phyloP scores from a whole-genome alignment of 2,797 vertebrate species.

The Orientallactaga sibirica region DNA sequence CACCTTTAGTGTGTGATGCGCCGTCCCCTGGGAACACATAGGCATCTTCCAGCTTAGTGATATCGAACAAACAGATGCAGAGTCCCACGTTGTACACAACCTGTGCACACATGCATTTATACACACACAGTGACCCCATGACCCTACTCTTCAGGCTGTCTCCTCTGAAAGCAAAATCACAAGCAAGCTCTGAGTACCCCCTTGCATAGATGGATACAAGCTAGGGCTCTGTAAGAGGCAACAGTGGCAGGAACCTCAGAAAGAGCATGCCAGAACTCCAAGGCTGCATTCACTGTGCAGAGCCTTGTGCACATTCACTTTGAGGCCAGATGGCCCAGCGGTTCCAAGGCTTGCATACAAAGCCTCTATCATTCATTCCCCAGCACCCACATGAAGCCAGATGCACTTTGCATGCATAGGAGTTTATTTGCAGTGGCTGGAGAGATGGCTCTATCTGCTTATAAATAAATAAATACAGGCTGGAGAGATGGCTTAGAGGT shows the following conservation, averaged over 20 bases:
- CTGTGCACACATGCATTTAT: constrained; percentile 83
- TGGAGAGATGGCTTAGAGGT: no score
- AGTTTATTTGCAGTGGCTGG: no score
- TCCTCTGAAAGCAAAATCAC: background rate
- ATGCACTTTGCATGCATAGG: no score
- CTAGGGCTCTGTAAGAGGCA: background rate
- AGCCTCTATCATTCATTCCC: no score
- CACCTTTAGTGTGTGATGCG: constrained; percentile 98
- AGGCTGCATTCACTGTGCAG: no score
- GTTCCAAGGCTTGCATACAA: no score
- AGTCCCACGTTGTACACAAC: constrained; percentile 98
- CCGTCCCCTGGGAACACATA: constrained; percentile 99
- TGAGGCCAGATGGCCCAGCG: background rate
- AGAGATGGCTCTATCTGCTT: no score
- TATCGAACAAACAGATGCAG: constrained; percentile 97
- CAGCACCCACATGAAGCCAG: no score
- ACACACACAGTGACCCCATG: background rate
- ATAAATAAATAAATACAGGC: no score
- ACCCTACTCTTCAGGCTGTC: background rate
- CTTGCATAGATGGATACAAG: background rate
- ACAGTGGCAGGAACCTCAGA: background rate
- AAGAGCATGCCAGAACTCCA: background rate
- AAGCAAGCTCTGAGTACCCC: background rate
- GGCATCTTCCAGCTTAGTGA: constrained; percentile 97
- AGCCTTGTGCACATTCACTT: background rate